A percentile compares a stretch with the other conserved stretches of the same genome.
phyloP scores from a whole-genome alignment of 2,888 invertebrate genomes.

The Bhutanitis thaidina region DNA sequence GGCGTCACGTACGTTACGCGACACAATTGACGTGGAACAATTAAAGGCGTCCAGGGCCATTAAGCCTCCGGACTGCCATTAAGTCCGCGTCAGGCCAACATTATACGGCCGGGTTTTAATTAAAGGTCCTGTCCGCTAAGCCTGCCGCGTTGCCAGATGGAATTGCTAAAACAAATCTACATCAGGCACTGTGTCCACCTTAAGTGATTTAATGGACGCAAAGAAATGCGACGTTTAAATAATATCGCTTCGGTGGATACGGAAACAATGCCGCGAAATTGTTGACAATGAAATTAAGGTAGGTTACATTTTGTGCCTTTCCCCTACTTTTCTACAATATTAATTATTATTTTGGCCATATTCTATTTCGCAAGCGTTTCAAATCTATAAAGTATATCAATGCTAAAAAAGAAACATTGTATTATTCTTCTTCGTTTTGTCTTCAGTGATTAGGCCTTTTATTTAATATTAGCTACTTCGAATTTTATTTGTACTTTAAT shows the following conservation, averaged over 20 bases:
- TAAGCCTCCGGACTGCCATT: constrained; percentile 73
- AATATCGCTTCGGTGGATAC: constrained; percentile 39
- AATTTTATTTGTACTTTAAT: no score
- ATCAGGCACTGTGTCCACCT: constrained; percentile 77
- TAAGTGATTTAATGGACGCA: constrained; percentile 79
- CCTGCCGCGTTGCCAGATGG: constrained; percentile 64
- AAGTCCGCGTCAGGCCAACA: constrained; percentile 70
- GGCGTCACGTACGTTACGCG: constrained; percentile 36
- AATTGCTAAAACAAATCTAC: constrained; percentile 79
- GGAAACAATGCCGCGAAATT: constrained; percentile 27
- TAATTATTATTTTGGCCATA: no score
- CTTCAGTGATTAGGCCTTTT: no score
- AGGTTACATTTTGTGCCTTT: neutral
- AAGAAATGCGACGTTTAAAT: constrained; percentile 73
- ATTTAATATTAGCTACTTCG: no score
- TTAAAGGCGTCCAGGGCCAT: constrained; percentile 67
- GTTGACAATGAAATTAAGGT: constrained; percentile 15
- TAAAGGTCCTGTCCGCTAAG: constrained; percentile 74
- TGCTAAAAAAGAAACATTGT: no score
- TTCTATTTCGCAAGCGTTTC: no score
- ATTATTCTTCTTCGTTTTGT: no score
- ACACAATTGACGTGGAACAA: constrained; percentile 70
- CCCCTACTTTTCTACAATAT: no score
- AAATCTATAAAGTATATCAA: no score
- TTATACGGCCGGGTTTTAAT: constrained; percentile 75